A percentile compares a stretch with the other conserved stretches of the same genome.
Conservation (phyloP, 35 echinoderm and acorn worm genomes). For the Anneissia japonica region DNA sequence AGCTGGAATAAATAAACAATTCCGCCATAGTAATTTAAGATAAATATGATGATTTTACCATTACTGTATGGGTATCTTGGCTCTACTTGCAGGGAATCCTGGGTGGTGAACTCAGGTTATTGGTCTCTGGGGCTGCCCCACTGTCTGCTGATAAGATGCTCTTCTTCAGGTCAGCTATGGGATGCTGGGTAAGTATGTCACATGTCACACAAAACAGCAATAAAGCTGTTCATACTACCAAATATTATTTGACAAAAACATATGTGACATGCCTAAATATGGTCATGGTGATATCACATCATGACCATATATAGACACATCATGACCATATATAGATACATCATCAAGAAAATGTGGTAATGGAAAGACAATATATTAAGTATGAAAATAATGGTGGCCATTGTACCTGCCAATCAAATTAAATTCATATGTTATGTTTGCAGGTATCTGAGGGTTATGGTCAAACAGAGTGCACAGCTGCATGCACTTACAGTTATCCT, state of each 20-base stretch:
- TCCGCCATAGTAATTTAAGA: not conserved
- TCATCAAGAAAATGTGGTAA: not conserved
- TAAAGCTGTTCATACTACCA: too few species aligned
- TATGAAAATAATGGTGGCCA: too few species aligned
- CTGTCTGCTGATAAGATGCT: constrained; percentile 62
- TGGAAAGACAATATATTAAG: not conserved
- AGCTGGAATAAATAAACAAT: too few species aligned
- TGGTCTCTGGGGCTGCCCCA: constrained; percentile 60
- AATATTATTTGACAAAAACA: too few species aligned
- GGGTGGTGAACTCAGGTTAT: constrained; percentile 59
- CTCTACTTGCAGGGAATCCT: constrained; percentile 31
- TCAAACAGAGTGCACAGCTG: constrained; percentile 59
- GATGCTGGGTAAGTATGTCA: constrained; percentile 56
- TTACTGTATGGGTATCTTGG: not conserved
- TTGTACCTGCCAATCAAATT: too few species aligned
- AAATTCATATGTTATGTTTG: not conserved
- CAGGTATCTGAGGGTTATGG: constrained; percentile 87
- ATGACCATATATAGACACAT: not conserved
- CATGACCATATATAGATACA: not conserved
- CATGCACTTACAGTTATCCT: constrained; percentile 25
- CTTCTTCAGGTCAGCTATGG: constrained; percentile 74
- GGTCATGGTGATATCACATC: not conserved
- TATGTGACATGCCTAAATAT: not conserved
- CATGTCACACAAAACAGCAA: not conserved
- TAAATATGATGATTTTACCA: not conserved